Evolutionary conservation across 2,113 vertebrate species (phyloP), one percentile per base, ranked within the genome.

Genomic region (Hypanus sabinus): DNA sequence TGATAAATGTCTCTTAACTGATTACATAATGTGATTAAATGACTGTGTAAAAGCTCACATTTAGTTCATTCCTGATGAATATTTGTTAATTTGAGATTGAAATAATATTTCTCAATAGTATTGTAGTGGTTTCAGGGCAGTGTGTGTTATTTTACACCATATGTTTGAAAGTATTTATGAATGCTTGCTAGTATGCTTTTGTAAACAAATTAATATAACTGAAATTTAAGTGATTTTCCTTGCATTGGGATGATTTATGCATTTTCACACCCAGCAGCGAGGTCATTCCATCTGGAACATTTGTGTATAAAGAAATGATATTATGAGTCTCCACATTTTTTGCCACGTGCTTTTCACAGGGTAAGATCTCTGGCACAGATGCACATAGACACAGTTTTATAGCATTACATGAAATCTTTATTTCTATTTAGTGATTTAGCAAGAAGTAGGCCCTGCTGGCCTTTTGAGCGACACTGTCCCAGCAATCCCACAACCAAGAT

Each of bases 101-200:
- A 88, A 20, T 8, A 16, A 85, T 87, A 30, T 87, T 60, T 88
- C n/a, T 62, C 57, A 88, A 5, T 1, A 65, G 12, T 27, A 65
- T 33, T 88, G 12, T 62, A 57, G n/a, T 65, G 57, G 57, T 1
- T 88, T 12, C 27, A 18, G 18, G 38, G 38, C 0, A 12, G 30
- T 33, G n/a, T 33, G 11, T 88, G 85, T 88, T 88, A 27, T 30
- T 88, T 62, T 33, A 12, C n/a, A n/a, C 85, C 85, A 88, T 65
- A 88, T 88, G 85, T 88, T 88, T 33, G 33, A n/a, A 88, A 27
- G 57, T 65, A n/a, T 88, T 62, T 18, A 33, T 20, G 85, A 27
- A 27, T 88, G 85, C 57, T 88, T 88, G 85, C 27, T 88, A 33
- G 85, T 65, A 18, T 88, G 30, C 60, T 88, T 88, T 57, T 88